Evolutionary conservation across 2,113 vertebrate genomes (phyloP), one percentile per base, ranked within the genome.

Genomic region (Xiphophorus couchianus): DNA sequence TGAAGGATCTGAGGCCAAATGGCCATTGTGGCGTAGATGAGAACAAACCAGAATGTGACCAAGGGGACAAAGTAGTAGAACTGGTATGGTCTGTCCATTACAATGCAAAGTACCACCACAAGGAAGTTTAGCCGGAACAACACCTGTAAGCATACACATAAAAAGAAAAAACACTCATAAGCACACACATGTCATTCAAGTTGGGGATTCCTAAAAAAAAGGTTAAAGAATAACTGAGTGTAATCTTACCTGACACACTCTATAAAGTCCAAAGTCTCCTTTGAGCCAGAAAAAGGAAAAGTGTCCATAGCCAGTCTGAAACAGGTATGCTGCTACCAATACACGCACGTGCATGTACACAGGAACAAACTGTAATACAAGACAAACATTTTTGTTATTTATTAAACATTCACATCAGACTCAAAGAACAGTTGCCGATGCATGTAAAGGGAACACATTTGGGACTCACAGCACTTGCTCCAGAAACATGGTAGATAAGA

Each of bases 201-300:
- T 39, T 4, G 15, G 31, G 6, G 4, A 13, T 25, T 51, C 6
- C 27, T 42, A 37, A 30, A 28, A 30, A 28, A 9, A 80, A 51
- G 30, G 61, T 69, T 80, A 64, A 66, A 66, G 44, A 48, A 30
- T 13, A 69, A 85, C 54, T 63, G 30, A 61, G 0, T 39, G 5
- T 12, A 27, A 0, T 0, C 66, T 89, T 93, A 99, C 98, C 96
- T 99, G 98, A 88, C 97, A 98, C n/a, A 99, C 96, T 91, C 98
- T 94, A 78, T 98, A 95, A 31, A 99, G 94, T 84, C 97, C 96
- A 82, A 98, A 99, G 91, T 99, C 98, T 77, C 97, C 97, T 93
- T 98, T 99, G 74, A 98, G 85, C 97, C 97, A 99, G 88, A 99
- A 99, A 87, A 97, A 99, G 0, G 98, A 99, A 86, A 99, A 99